These are phyloP conservation scores for Seriola aureovittata DNA, from an alignment of 2,113 vertebrate genomes.

Conservation along the genomic window DNA sequence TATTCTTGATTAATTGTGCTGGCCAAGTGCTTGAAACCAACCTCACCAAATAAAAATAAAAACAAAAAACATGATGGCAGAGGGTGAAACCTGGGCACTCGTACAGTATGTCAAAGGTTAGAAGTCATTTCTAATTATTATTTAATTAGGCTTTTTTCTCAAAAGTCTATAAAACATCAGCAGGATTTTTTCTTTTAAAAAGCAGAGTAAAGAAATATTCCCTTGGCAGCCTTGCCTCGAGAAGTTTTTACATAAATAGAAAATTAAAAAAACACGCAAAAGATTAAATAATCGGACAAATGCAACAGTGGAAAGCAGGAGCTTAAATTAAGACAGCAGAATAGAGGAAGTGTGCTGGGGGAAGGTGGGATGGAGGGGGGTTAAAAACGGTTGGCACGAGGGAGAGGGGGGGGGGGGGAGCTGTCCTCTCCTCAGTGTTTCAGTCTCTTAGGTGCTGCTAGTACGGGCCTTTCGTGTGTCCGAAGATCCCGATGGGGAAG, in stretches of 20 bases:
- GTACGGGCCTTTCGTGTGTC: slow-evolving; percentile 93
- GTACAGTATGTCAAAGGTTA: slow-evolving; percentile 62
- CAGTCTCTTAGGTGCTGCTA: slow-evolving; percentile 79
- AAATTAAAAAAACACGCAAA: slow-evolving; percentile 64
- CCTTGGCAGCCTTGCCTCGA: slow-evolving; percentile 58
- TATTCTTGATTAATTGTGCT: slow-evolving; percentile 57
- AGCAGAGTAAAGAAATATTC: slow-evolving; percentile 74
- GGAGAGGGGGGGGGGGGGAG: slow-evolving; percentile 8
- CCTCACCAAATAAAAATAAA: slow-evolving; percentile 25
- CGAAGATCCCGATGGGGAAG: slow-evolving; percentile 97
- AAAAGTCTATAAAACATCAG: slow-evolving; percentile 78
- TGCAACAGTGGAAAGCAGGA: slow-evolving; percentile 54
- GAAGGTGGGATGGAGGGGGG: slow-evolving; percentile 6
- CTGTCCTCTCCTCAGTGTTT: slow-evolving; percentile 57
- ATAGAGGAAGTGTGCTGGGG: slow-evolving; percentile 50
- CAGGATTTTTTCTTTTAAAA: slow-evolving; percentile 72
- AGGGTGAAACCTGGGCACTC: slow-evolving; percentile 41
- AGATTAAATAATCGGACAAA: slow-evolving; percentile 70
- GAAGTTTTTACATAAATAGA: slow-evolving; percentile 76
- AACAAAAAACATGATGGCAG: slow-evolving; percentile 11
- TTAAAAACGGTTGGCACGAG: slow-evolving; percentile 75
- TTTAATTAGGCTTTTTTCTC: slow-evolving; percentile 46
- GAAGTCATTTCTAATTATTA: slow-evolving; percentile 58
- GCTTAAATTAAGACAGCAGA: slow-evolving; percentile 74
- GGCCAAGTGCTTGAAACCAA: slow-evolving; percentile 58